Conservation (phyloP, 2,888 invertebrate species). For the Pimpla rufipes region DNA sequence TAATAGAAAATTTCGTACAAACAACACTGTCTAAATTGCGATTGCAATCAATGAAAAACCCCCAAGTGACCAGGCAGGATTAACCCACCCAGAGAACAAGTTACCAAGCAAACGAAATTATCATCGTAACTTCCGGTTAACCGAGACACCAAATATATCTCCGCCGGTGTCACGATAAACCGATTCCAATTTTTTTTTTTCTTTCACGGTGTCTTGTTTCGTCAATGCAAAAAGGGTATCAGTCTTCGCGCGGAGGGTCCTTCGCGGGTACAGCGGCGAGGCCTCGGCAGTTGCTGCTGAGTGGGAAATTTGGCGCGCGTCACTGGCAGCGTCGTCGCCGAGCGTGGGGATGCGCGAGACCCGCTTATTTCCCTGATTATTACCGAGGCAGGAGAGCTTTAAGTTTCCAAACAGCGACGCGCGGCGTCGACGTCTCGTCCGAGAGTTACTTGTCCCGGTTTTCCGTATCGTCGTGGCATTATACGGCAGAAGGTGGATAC, state of each 20-base stretch:
- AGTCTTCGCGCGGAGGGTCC: conserved; percentile 40
- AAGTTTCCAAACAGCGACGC: conserved; percentile 23
- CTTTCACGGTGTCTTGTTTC: too few relatives aligned
- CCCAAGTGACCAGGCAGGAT: too few relatives aligned
- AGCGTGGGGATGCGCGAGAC: neutral
- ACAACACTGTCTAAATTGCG: too few relatives aligned
- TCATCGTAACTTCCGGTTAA: too few relatives aligned
- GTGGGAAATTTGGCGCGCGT: neutral
- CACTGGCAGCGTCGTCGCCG: conserved; percentile 1
- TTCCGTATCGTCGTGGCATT: neutral
- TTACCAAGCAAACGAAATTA: too few relatives aligned
- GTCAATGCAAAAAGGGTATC: neutral
- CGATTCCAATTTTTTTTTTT: too few relatives aligned
- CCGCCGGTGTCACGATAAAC: too few relatives aligned
- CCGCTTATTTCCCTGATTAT: conserved; percentile 32
- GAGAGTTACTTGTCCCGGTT: conserved; percentile 36
- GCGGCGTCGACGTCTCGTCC: conserved; percentile 22
- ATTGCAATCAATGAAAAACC: too few relatives aligned
- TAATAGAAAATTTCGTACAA: too few relatives aligned
- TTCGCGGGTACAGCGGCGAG: neutral
- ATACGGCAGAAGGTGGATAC: neutral
- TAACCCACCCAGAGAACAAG: too few relatives aligned
- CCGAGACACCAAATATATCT: too few relatives aligned
- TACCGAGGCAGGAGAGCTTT: conserved; percentile 11
- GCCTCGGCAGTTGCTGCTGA: neutral